Conservation (phyloP, 2,888 invertebrate genomes). For the Calameuta pallipes region DNA sequence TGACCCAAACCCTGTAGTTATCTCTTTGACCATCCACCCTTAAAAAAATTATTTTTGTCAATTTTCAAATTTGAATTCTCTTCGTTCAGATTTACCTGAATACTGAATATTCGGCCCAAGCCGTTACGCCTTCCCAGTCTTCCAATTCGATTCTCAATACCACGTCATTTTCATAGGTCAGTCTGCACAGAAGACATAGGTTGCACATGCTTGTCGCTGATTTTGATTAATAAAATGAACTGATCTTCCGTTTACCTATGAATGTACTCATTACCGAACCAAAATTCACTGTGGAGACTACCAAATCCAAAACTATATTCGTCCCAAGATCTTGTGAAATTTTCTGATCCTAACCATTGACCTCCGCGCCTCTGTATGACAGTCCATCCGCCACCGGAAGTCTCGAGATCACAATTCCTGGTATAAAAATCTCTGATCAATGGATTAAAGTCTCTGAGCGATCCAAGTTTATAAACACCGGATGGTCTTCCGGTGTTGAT, state of each 20-base stretch:
- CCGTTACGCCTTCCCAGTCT: slow-evolving; percentile 66
- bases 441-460: slow-evolving; percentile 30
- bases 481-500: slow-evolving; percentile 50
- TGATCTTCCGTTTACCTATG: slow-evolving; percentile 47
- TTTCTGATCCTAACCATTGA: slow-evolving; percentile 59
- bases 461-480: slow-evolving; percentile 64
- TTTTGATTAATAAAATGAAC: not conserved
- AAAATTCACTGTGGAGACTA: slow-evolving; percentile 68
- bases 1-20: slow-evolving; percentile 66
- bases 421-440: slow-evolving; percentile 64
- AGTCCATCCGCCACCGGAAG: slow-evolving; percentile 70
- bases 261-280: slow-evolving; percentile 72
- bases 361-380: slow-evolving; percentile 68
- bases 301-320: slow-evolving; percentile 73
- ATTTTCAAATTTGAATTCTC: not conserved
- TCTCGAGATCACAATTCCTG: slow-evolving; percentile 67
- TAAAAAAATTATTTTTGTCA: not conserved
- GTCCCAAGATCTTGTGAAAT: slow-evolving; percentile 70
- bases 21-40: slow-evolving; percentile 63
- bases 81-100: slow-evolving; percentile 39
- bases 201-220: not conserved
- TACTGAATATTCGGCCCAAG: slow-evolving; percentile 69
- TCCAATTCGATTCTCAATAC: slow-evolving; percentile 68
- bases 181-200: slow-evolving; percentile 30
- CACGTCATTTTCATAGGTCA: slow-evolving; percentile 64